These are phyloP conservation scores for Gadopsis marmoratus DNA, from an alignment of 2,797 vertebrate species.

Conservation along the genomic window DNA sequence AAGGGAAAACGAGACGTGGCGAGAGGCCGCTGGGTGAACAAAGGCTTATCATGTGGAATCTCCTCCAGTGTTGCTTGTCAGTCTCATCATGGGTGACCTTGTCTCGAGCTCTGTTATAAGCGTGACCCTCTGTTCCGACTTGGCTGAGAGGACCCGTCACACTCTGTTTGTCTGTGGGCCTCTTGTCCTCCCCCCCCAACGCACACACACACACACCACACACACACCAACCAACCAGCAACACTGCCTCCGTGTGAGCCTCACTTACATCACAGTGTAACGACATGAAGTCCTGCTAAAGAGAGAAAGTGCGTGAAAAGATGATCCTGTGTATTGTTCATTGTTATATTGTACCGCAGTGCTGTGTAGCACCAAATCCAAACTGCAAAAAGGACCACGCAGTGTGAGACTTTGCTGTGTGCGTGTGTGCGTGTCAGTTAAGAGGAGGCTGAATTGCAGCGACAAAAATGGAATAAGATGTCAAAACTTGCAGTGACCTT, in stretches of 20 bases:
- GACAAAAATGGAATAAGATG: conserved; percentile 9
- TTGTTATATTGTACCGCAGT: neutral
- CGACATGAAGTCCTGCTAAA: conserved; percentile 15
- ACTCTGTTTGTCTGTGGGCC: conserved; percentile 61
- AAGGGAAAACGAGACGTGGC: conserved; percentile 27
- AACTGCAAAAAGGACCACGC: neutral
- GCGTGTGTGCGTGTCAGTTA: neutral
- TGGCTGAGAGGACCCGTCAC: conserved; percentile 67
- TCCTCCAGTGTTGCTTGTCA: conserved; percentile 63
- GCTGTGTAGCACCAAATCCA: neutral
- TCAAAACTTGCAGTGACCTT: neutral
- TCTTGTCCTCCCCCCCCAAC: conserved; percentile 13
- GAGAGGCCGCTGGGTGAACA: conserved; percentile 38
- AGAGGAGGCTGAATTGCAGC: conserved; percentile 18
- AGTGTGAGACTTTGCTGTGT: neutral
- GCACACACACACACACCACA: conserved; percentile 8
- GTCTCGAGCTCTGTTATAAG: conserved; percentile 62
- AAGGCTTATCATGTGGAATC: conserved; percentile 67
- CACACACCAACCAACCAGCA: conserved; percentile 10
- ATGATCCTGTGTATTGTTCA: conserved; percentile 7
- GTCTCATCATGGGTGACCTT: conserved; percentile 76
- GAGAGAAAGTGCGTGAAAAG: conserved; percentile 17
- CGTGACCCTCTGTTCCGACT: conserved; percentile 60
- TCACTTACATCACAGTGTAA: conserved; percentile 29
- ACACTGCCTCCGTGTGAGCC: conserved; percentile 17